Conservation (phyloP, 2,888 invertebrate species). For the Tetragonula carbonaria region DNA sequence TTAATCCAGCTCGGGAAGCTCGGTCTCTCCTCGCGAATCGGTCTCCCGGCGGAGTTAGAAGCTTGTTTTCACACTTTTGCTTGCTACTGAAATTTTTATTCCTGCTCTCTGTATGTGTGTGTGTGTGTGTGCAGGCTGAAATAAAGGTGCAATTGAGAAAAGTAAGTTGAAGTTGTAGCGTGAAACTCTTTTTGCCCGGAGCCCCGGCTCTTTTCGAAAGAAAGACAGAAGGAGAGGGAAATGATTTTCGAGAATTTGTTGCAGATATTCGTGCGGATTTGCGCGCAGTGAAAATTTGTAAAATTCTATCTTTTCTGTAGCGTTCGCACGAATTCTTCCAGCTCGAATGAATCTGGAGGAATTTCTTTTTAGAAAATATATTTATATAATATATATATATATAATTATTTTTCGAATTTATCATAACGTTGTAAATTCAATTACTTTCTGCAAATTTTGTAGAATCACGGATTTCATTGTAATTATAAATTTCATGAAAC, state of each 20-base stretch:
- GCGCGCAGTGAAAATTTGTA: background rate
- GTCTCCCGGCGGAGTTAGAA: background rate
- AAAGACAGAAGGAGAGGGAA: background rate
- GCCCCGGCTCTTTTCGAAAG: background rate
- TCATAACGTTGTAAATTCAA: too few species aligned
- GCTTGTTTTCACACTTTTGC: background rate
- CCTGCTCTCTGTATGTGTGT: background rate
- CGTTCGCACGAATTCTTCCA: too few species aligned
- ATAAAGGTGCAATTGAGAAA: background rate
- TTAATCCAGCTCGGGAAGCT: constrained; percentile 42
- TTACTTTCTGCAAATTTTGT: too few species aligned
- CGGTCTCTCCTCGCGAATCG: constrained; percentile 19
- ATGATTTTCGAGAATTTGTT: background rate
- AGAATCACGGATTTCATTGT: too few species aligned
- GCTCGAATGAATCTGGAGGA: too few species aligned
- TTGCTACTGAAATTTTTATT: background rate
- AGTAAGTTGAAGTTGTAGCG: background rate
- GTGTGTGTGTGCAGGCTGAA: background rate
- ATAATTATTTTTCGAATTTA: too few species aligned
- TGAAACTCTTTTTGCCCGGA: background rate
- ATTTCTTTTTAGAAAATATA: too few species aligned
- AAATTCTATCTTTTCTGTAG: background rate
- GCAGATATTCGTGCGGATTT: background rate
- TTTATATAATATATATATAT: too few species aligned
- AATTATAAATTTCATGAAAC: too few species aligned